Evolutionary conservation across 2,888 invertebrate species (phyloP), one percentile per base, ranked within the genome.

Genomic region (Arctia plantaginis): DNA sequence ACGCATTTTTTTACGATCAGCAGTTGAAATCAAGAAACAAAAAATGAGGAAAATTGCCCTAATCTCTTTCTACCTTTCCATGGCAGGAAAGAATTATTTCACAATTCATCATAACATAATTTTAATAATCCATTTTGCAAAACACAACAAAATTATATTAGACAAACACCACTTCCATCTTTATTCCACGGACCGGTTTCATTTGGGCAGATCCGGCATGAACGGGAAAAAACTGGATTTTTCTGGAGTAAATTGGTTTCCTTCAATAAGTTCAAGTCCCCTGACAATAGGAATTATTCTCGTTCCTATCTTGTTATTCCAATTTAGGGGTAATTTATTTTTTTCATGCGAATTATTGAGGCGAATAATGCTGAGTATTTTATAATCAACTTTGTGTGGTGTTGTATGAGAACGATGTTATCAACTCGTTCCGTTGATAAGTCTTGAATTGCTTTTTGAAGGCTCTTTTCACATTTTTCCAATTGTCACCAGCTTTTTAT

Each of bases 271-370:
- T 91, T 88, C 82, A 87, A 89, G 88, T 92, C 93, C 91, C 92
- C 87, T 86, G 93, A 92, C 93, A 93, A 92, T 93, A 87, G 87
- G 91, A 92, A 93, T 93, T 93, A 92, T 92, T 90, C 88, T 86
- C 89, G 82, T 90, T 89, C 90, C 91, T 89, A 91, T 93, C 92
- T 90, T 92, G 92, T 92, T 92, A 91, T 92, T 90, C 90, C 92
- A 91, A 92, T 91, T 92, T 91, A 87, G 87, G 85, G 86, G 89
- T 89, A 93, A 91, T 92, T 92, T 90, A 88, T 89, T 90, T 90
- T 85, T 88, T 83, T 80, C 79, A 82, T 80, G 74, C 82, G 82
- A 87, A 87, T 87, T 86, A 87, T 88, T 82, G 83, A 83, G 80
- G 78, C 80, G 77, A 81, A 83, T 84, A 82, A 84, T 84, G 80